A percentile compares a stretch with the other conserved stretches of the same genome.
Evolutionary conservation across 2,888 invertebrate species (phyloP).

Genomic region (Chromoteleia sp.): DNA sequence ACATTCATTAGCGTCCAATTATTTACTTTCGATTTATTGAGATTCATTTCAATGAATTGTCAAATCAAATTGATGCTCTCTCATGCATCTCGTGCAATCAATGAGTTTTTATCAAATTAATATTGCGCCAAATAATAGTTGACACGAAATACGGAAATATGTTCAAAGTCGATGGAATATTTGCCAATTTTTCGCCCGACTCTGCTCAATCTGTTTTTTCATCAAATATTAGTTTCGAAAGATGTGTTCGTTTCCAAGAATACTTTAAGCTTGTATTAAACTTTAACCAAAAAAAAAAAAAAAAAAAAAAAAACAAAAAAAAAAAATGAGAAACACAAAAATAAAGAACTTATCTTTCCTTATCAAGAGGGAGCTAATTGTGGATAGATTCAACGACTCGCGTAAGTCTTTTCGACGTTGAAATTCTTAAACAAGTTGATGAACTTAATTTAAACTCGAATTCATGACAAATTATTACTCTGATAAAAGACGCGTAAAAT

Average conservation of each 20-base stretch:
- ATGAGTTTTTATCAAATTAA: conserved; percentile 54
- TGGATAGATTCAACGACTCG: conserved; percentile 42
- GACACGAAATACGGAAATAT: conserved; percentile 17
- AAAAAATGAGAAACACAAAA: conserved; percentile 17
- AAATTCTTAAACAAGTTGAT: conserved; percentile 57
- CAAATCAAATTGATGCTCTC: conserved; percentile 50
- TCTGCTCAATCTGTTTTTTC: conserved; percentile 5
- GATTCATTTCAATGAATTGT: conserved; percentile 63
- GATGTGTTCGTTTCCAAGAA: neutral
- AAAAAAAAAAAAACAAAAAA: conserved; percentile 21
- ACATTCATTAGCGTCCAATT: conserved; percentile 81
- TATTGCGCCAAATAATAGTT: conserved; percentile 38
- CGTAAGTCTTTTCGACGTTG: conserved; percentile 33
- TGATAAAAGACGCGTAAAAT: too few relatives aligned
- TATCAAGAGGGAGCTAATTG: conserved; percentile 44
- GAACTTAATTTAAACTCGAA: conserved; percentile 61
- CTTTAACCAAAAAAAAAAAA: conserved; percentile 17
- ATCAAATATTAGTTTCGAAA: conserved; percentile 24
- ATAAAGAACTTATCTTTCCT: conserved; percentile 36
- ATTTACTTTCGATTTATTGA: conserved; percentile 78
- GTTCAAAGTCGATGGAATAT: conserved; percentile 6
- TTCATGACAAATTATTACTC: conserved; percentile 46
- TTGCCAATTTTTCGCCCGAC: conserved; percentile 5
- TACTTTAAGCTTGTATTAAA: neutral
- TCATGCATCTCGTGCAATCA: conserved; percentile 43